Conservation (phyloP, 2,113 vertebrate species). For the Acanthisitta chloris region DNA sequence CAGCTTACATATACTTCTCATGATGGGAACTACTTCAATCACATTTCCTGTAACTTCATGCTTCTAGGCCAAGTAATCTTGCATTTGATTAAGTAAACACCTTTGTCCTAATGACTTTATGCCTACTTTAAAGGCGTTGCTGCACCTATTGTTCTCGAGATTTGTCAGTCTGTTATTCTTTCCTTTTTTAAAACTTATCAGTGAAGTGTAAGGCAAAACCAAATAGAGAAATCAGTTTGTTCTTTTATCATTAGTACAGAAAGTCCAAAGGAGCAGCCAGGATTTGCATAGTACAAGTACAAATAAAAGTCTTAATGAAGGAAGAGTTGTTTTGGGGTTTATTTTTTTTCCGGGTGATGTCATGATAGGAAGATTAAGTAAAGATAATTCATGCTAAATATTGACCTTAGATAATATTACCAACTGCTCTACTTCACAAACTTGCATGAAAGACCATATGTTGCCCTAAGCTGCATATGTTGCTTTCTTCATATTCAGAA, state of each 20-base stretch:
- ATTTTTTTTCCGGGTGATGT: not conserved
- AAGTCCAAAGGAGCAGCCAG: not conserved
- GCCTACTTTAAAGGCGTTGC: conserved; percentile 46
- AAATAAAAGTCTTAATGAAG: not conserved
- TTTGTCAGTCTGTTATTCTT: conserved; percentile 30
- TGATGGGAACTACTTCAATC: conserved; percentile 37
- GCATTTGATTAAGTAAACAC: conserved; percentile 65
- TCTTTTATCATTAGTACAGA: not conserved
- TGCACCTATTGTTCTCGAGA: conserved; percentile 53
- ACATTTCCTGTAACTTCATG: conserved; percentile 58
- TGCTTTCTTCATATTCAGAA: not conserved
- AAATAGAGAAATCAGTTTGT: conserved; percentile 18
- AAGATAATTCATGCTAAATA: not conserved
- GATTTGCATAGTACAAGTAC: not conserved
- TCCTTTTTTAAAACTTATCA: not conserved
- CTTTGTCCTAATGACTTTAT: conserved; percentile 57
- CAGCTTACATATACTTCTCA: conserved; percentile 3
- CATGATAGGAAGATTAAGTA: not conserved
- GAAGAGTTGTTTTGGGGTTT: not conserved
- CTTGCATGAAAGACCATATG: not conserved
- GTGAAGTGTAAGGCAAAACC: conserved; percentile 6
- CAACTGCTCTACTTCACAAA: not conserved
- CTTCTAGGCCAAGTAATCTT: conserved; percentile 56
- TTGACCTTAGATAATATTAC: not conserved
- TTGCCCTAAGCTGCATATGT: not conserved